Evolutionary conservation across 2,797 vertebrate genomes (phyloP).

Genomic region (Petrocephalus sullivani): DNA sequence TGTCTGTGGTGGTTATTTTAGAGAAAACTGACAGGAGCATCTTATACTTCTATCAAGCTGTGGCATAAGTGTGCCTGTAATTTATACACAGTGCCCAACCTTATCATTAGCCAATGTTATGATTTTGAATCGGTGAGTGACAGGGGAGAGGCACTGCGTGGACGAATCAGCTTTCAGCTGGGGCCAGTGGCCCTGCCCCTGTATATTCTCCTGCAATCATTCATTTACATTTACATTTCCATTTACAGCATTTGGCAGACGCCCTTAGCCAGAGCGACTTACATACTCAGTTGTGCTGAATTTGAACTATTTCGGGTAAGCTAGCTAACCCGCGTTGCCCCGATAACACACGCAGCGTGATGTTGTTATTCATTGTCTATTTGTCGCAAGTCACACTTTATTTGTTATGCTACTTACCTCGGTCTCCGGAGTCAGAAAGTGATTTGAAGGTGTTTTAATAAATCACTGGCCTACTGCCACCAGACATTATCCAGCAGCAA

Average conservation of each 20-base stretch:
- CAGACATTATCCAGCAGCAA: background rate
- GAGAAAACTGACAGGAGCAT: background rate
- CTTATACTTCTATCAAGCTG: background rate
- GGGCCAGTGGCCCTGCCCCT: background rate
- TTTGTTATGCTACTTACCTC: background rate
- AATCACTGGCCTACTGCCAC: background rate
- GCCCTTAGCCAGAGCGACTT: too few relatives aligned
- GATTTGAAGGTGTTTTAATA: constrained; percentile 3
- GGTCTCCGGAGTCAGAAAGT: background rate
- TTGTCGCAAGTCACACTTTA: background rate
- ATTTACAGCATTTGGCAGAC: too few relatives aligned
- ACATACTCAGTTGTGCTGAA: background rate
- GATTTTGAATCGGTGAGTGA: background rate
- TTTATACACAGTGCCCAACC: background rate
- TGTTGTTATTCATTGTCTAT: background rate
- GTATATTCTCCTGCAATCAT: background rate
- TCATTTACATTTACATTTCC: background rate
- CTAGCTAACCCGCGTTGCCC: background rate
- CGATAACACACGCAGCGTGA: background rate
- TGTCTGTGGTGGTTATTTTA: background rate
- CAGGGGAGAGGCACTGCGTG: background rate
- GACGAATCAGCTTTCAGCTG: background rate
- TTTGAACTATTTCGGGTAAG: background rate
- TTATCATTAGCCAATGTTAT: background rate
- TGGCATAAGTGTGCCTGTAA: background rate